A percentile compares a stretch with the other conserved stretches of the same genome.
phyloP scores from a whole-genome alignment of 2,797 vertebrate genomes.

The Sternarchorhynchus goeldii region DNA sequence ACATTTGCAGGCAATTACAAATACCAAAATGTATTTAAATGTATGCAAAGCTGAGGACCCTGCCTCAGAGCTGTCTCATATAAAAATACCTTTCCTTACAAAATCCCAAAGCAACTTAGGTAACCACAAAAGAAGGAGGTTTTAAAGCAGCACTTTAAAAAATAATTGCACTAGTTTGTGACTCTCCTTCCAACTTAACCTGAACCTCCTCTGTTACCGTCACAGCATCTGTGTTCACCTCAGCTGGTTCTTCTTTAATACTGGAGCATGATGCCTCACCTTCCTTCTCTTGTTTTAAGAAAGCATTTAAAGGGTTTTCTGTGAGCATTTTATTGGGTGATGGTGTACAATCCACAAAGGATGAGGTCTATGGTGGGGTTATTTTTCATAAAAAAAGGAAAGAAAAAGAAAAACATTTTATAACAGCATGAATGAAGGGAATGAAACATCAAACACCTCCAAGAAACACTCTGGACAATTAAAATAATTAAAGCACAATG shows the following conservation, averaged over 20 bases:
- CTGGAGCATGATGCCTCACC: constrained; percentile 76
- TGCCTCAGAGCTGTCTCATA: constrained; percentile 81
- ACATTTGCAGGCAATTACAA: constrained; percentile 88
- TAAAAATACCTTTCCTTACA: constrained; percentile 77
- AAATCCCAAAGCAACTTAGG: constrained; percentile 64
- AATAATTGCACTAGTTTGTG: constrained; percentile 62
- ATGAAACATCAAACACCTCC: neutral
- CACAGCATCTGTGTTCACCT: constrained; percentile 68
- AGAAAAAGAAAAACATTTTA: constrained; percentile 4
- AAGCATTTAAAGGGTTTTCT: constrained; percentile 89
- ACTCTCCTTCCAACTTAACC: constrained; percentile 70
- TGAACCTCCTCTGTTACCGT: constrained; percentile 76
- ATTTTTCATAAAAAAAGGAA: constrained; percentile 32
- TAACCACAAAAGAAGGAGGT: constrained; percentile 67
- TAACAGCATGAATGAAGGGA: neutral
- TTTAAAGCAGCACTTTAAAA: constrained; percentile 59
- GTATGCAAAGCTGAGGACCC: constrained; percentile 79
- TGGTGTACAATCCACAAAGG: constrained; percentile 87
- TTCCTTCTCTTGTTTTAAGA: constrained; percentile 83
- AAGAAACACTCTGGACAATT: neutral
- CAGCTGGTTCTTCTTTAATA: constrained; percentile 84
- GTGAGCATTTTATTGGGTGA: constrained; percentile 90
- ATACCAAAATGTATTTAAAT: constrained; percentile 99
- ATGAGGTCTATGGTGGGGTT: constrained; percentile 78
- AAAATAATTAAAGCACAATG: neutral